These are phyloP conservation scores for Sebastes goodei DNA, from an alignment of 2,797 vertebrate species.

Conservation along the genomic window DNA sequence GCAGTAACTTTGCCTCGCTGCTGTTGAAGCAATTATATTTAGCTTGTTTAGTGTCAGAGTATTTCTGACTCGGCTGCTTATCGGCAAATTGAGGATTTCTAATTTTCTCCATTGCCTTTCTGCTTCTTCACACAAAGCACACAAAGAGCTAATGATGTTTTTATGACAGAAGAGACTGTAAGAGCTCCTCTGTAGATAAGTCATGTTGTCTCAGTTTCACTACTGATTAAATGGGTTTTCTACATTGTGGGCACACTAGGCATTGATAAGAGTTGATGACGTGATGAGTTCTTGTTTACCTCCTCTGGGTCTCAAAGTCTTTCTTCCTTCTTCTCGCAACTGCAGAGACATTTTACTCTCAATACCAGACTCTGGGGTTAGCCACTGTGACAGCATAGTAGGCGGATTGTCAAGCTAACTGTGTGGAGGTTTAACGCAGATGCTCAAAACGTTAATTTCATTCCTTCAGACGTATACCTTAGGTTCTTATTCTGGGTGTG, in stretches of 20 bases:
- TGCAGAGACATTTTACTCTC: not conserved
- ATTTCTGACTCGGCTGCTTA: conserved; percentile 43
- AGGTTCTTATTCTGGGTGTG: not conserved
- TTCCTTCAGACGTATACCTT: not conserved
- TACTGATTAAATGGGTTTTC: conserved; percentile 13
- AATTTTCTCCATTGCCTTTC: conserved; percentile 27
- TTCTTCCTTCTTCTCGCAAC: not conserved
- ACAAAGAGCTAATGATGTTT: conserved; percentile 35
- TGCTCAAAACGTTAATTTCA: not conserved
- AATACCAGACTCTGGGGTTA: not conserved
- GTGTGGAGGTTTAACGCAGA: not conserved
- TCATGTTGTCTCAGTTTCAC: conserved; percentile 6
- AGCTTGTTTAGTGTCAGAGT: conserved; percentile 40
- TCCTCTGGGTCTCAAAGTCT: not conserved
- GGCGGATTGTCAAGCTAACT: not conserved
- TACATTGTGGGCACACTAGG: not conserved
- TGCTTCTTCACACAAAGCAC: conserved; percentile 5
- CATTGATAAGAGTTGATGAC: not conserved
- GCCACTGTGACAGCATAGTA: not conserved
- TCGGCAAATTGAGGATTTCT: conserved; percentile 49
- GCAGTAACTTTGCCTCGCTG: not conserved
- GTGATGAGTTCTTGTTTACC: not conserved
- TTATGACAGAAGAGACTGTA: conserved; percentile 1
- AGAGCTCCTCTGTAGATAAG: conserved; percentile 12
- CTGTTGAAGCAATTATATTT: conserved; percentile 44